Conservation (phyloP, 2,113 vertebrate species). For the Riparia riparia region DNA sequence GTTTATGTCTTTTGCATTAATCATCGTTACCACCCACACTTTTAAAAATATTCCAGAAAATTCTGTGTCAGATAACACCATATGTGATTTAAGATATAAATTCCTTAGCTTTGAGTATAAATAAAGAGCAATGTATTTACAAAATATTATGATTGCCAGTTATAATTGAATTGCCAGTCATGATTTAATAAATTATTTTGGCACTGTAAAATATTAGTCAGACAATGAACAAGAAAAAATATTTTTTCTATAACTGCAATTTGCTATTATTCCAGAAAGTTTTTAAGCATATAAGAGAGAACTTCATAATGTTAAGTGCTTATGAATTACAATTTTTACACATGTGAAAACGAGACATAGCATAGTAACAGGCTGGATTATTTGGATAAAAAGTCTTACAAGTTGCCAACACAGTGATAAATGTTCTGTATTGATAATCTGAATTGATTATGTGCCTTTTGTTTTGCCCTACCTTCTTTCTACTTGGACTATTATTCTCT, state of each 20-base stretch:
- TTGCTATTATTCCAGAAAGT: background rate
- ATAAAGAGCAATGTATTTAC: background rate
- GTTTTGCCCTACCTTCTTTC: rapidly evolving
- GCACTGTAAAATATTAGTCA: background rate
- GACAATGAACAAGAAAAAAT: background rate
- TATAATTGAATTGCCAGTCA: background rate
- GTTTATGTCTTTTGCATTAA: slow-evolving; percentile 31
- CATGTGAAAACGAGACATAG: background rate
- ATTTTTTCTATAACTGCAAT: background rate
- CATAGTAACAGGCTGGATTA: background rate
- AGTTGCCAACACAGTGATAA: background rate
- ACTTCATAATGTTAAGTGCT: background rate
- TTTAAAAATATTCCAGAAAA: slow-evolving; percentile 54
- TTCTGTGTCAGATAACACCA: background rate
- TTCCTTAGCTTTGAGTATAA: background rate
- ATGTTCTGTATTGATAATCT: background rate
- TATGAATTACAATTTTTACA: background rate
- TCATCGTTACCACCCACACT: slow-evolving; percentile 29
- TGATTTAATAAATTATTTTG: background rate
- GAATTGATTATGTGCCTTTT: background rate
- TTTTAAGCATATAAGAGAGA: background rate
- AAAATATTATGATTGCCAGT: background rate
- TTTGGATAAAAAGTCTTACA: background rate
- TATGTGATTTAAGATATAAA: background rate
- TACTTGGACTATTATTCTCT: background rate